Evolutionary conservation across 2,113 vertebrate genomes (phyloP).

Genomic region (Chlorocebus sabaeus): DNA sequence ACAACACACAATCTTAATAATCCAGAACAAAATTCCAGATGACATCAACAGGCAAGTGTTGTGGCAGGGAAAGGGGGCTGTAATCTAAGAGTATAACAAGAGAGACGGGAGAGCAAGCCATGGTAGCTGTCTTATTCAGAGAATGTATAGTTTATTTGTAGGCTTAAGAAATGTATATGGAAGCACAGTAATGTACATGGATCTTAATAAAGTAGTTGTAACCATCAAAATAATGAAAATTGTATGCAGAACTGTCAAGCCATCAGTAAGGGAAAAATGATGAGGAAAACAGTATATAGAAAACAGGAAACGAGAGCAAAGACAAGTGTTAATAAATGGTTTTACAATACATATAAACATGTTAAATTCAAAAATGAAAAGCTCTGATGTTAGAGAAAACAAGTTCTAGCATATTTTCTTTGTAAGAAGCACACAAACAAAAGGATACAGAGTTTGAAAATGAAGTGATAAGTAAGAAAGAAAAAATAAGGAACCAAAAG

Average conservation of each 20-base stretch:
- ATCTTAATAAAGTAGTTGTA: background rate
- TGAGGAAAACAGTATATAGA: background rate
- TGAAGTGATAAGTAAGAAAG: background rate
- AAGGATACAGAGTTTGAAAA: background rate
- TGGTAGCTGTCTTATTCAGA: background rate
- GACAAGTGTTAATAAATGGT: background rate
- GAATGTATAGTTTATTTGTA: background rate
- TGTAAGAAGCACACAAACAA: background rate
- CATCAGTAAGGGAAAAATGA: background rate
- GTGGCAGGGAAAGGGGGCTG: background rate
- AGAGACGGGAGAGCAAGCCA: background rate
- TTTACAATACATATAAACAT: slow-evolving; percentile 7
- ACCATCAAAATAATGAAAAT: background rate
- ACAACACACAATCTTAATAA: background rate
- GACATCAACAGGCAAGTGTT: no score
- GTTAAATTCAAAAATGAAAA: slow-evolving; percentile 12
- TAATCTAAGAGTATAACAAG: background rate
- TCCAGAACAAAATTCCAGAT: background rate
- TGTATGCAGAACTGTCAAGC: background rate
- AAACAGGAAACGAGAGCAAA: background rate
- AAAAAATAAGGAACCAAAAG: background rate
- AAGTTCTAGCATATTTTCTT: background rate
- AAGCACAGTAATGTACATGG: background rate
- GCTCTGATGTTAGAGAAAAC: background rate
- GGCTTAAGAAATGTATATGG: background rate